Base-by-base conservation (phyloP, 1,140 invertebrate genomes). In the Sinella curviseta region DNA sequence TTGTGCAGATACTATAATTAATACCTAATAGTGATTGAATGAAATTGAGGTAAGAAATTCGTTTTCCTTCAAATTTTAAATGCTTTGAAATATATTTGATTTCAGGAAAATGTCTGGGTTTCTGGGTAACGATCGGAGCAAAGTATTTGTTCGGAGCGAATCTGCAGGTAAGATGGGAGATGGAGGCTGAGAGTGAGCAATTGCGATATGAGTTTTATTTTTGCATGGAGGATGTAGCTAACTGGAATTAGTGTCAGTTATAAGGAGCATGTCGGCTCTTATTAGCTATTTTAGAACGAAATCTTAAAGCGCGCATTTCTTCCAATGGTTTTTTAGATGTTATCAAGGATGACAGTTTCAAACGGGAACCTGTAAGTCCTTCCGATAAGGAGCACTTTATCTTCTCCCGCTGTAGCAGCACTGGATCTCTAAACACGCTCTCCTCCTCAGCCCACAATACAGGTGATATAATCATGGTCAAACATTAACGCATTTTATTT, bases 361-460 rank as follows among this genome's bases (percentile, higher is more conserved):
- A 92, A 85, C 77, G 90, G 76, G 91, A 92, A 84, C 90, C 90
- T 65, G 89, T 90, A 3, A 92, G 92, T 87, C 92, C 92, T 54
- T 90, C 90, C 16, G 90, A 91, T 60, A 88, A 88, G 60, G 89
- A 89, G 78, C 85, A 86, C 75, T 88, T 88, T 83, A 90, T 91
- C 73, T 95, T 94, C 87, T 92, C 93, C 76, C 89, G 94, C 48
- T 94, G 93, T 85, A 94, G 92, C 83, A 95, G 94, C 85, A 93
- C 92, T 83, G 93, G 93, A 34, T 95, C 94, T 76, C 90, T 94
- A 55, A 92, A 94, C 85, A 94, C 93, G 3, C 91, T 93, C 30
- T 93, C 92, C 48, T 95, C 94, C 17, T 95, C 94, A 26, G 93
- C 94, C 77, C 94, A 95, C 84, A 95, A 95, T 86, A 92, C 94